These are phyloP conservation scores for Erythrocercus mccallii DNA, from an alignment of 2,113 vertebrate genomes.

Conservation along the genomic window DNA sequence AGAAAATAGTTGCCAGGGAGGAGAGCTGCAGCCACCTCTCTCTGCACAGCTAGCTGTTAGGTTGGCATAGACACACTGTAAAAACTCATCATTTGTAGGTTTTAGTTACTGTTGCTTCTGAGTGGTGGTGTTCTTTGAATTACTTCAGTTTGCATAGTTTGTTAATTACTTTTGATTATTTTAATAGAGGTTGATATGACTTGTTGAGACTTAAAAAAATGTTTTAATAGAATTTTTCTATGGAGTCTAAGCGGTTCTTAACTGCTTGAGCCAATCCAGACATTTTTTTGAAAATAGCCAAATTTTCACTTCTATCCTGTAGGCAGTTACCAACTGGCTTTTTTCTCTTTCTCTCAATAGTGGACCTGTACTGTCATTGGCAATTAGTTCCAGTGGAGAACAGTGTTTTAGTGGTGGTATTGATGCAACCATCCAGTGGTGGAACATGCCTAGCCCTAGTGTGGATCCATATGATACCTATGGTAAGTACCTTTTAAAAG, in stretches of 20 bases:
- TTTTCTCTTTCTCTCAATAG: constrained; percentile 64
- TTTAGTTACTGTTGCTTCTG: background rate
- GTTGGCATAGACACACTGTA: background rate
- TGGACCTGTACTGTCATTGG: constrained; percentile 92
- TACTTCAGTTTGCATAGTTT: background rate
- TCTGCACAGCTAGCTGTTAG: background rate
- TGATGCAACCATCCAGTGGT: constrained; percentile 96
- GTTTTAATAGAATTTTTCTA: background rate
- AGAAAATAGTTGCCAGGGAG: background rate
- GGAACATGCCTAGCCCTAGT: constrained; percentile 95
- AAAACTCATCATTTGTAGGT: background rate
- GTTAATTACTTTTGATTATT: background rate
- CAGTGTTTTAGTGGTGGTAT: constrained; percentile 97
- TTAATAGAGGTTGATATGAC: background rate
- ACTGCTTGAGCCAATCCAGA: background rate
- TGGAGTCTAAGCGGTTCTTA: background rate
- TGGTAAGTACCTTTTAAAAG: constrained; percentile 70
- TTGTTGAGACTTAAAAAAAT: background rate
- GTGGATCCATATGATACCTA: constrained; percentile 98
- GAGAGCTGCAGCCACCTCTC: background rate
- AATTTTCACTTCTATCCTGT: background rate
- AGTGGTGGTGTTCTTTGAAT: background rate
- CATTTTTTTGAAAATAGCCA: background rate
- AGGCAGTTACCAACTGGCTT: background rate
- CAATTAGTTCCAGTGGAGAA: constrained; percentile 90